Base-by-base conservation (phyloP, 2,797 vertebrate species). In the Distichodus sexfasciatus region DNA sequence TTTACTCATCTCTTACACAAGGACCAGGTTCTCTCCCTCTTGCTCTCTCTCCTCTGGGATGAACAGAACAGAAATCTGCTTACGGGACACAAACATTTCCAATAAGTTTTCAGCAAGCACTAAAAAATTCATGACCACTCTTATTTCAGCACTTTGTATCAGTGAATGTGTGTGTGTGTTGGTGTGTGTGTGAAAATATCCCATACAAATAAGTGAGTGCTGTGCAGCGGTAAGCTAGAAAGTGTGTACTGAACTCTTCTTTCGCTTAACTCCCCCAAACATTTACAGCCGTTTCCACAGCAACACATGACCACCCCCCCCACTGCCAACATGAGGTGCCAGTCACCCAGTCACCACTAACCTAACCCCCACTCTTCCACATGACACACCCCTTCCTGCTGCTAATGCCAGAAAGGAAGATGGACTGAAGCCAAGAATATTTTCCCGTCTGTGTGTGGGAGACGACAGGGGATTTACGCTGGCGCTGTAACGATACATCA, bases 361-460 rank as follows among this genome's bases (percentile, higher is more conserved):
- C 40, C 26, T 41, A 29, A 6, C 64, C 31, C 53, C 35, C 65
- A 29, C 51, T 36, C 43, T 55, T 17, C 63, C 26, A 26, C 21
- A 53, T 23, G 61, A 44, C 43, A 69, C 63, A 46, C 54, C 69
- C 57, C 31, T 29, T 69, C 75, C 73, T 65, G 60, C 48, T 35
- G 1, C 3, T 50, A 23, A 19, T n/a, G 61, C 76, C 71, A 59
- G 51, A 78, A 76, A 78, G 41, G 46, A 31, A 70, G 38, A 63
- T 73, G 63, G 66, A 19, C 40, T 31, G 31, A 28, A 71, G 72
- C 72, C 70, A 71, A 81, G 63, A 75, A 79, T 68, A 72, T 66
- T 80, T 79, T 76, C 74, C 72, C 69, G 74, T 79, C 68, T n/a
- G n/a, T n/a, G n/a, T n/a, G n/a, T n/a, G n/a, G n/a, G n/a, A n/a